phyloP scores from a whole-genome alignment of 2,797 vertebrate genomes.

The Ptychobarbus kaznakovi region DNA sequence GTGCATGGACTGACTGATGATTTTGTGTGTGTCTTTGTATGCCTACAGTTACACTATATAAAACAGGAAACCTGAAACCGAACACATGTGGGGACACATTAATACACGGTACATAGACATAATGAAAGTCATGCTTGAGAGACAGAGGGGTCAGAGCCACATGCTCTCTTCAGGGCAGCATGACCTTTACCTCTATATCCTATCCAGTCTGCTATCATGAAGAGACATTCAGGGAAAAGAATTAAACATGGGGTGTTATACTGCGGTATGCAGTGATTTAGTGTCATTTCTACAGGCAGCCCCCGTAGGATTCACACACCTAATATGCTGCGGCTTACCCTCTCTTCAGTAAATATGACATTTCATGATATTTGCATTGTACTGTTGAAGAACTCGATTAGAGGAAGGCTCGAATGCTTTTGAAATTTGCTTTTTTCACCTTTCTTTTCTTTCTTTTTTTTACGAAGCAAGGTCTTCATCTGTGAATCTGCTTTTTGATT shows the following conservation, averaged over 20 bases:
- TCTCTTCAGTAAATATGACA: slow-evolving; percentile 57
- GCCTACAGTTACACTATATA: slow-evolving; percentile 41
- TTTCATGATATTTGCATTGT: slow-evolving; percentile 60
- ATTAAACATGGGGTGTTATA: slow-evolving; percentile 76
- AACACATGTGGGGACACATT: slow-evolving; percentile 81
- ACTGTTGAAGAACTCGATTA: slow-evolving; percentile 43
- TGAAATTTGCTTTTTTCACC: background rate
- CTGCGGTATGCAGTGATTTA: slow-evolving; percentile 38
- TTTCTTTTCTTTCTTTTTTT: background rate
- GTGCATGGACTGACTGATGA: slow-evolving; percentile 56
- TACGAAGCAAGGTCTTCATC: background rate
- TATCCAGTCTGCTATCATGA: slow-evolving; percentile 99
- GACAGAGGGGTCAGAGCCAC: slow-evolving; percentile 96
- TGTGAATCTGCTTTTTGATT: background rate
- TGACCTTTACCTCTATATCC: slow-evolving; percentile 99
- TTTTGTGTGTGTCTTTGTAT: slow-evolving; percentile 65
- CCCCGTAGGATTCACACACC: slow-evolving; percentile 11
- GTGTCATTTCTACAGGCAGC: slow-evolving; percentile 5
- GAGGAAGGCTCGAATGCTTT: slow-evolving; percentile 5
- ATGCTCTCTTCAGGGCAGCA: slow-evolving; percentile 91
- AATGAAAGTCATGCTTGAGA: slow-evolving; percentile 98
- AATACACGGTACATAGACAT: slow-evolving; percentile 97
- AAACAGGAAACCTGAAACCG: slow-evolving; percentile 40
- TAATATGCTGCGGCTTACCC: slow-evolving; percentile 32
- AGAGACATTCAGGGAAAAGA: slow-evolving; percentile 97